phyloP scores from a whole-genome alignment of 2,113 vertebrate genomes.

The Riparia riparia region DNA sequence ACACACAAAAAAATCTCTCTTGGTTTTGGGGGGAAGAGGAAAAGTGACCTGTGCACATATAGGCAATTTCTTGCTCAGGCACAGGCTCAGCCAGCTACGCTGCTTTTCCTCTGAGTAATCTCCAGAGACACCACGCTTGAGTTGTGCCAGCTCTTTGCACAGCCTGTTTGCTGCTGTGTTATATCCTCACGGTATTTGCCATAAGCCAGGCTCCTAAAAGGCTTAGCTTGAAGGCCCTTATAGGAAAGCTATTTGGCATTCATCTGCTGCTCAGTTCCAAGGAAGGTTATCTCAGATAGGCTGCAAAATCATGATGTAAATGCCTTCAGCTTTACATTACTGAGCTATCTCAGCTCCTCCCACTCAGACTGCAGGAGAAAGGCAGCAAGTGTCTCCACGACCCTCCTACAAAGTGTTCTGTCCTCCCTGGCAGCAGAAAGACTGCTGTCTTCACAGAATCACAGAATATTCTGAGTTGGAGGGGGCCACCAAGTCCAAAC shows the following conservation, averaged over 20 bases:
- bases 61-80: not conserved
- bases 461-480: not conserved
- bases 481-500: not conserved
- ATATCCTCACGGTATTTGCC: not conserved
- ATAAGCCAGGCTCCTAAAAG: not conserved
- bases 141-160: not conserved
- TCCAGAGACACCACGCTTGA: not conserved
- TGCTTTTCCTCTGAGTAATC: not conserved
- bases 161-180: not conserved
- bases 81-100: not conserved
- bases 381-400: not conserved
- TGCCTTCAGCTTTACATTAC: not conserved
- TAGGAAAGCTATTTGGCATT: not conserved
- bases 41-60: not conserved
- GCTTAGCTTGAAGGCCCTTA: not conserved
- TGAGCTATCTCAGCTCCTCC: not conserved
- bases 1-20: rapidly evolving
- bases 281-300: not conserved
- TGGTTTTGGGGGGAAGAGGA: rapidly evolving
- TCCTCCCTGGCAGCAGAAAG: not conserved
- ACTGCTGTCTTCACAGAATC: not conserved
- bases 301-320: not conserved
- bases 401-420: not conserved
- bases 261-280: not conserved
- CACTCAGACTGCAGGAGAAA: not conserved